Evolutionary conservation across 2,888 invertebrate genomes (phyloP).

Genomic region (Hyposoter dolosus): DNA sequence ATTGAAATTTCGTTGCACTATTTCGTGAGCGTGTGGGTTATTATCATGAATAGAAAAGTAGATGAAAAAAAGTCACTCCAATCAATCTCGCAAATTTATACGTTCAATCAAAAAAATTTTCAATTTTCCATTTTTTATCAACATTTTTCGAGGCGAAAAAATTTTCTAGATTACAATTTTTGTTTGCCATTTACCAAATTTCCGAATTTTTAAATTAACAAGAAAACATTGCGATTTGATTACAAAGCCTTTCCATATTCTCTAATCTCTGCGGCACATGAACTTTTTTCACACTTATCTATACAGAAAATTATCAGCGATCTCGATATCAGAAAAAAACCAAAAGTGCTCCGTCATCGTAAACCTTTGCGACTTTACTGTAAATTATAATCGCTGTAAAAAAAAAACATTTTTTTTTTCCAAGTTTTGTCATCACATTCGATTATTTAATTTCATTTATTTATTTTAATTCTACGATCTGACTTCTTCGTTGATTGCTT

Average conservation of each 20-base stretch:
- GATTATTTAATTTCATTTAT: too few relatives aligned
- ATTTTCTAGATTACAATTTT: not conserved
- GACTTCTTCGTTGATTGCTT: not conserved
- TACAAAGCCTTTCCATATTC: not conserved
- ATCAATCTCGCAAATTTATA: not conserved
- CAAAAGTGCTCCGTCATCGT: not conserved
- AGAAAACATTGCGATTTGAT: not conserved
- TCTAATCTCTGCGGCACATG: constrained; percentile 2
- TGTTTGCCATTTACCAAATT: not conserved
- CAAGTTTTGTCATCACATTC: not conserved
- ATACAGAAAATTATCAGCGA: constrained; percentile 8
- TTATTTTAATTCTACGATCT: too few relatives aligned
- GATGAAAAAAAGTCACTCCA: not conserved
- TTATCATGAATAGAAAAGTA: not conserved
- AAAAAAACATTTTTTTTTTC: not conserved
- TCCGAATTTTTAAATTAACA: not conserved
- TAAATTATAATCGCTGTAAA: not conserved
- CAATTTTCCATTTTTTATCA: not conserved
- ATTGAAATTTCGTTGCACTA: constrained; percentile 35
- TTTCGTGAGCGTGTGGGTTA: not conserved
- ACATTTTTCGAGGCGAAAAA: not conserved
- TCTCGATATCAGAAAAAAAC: constrained; percentile 1
- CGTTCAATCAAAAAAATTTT: not conserved
- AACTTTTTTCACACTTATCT: constrained; percentile 11
- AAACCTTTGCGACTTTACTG: not conserved